Evolutionary conservation across 2,888 invertebrate species (phyloP), one percentile per base, ranked within the genome.

Genomic region (Julus scanicus): DNA sequence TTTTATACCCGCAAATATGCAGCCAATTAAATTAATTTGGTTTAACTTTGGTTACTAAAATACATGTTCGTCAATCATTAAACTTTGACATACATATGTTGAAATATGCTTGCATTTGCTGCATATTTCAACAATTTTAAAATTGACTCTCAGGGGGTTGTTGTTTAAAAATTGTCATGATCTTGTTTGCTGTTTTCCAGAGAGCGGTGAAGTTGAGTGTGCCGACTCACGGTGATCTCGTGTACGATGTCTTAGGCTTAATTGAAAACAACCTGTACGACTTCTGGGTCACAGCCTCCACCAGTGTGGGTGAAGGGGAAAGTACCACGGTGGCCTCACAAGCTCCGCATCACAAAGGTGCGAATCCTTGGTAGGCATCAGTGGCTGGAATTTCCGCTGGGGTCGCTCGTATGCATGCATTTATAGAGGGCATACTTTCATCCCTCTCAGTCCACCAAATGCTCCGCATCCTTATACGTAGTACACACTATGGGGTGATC

Each of bases 241-340:
- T 89, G 63, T 90, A 90, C 87, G 88, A 90, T 20, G 89, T 91
- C n/a, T 88, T 86, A 17, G 90, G 90, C 29, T 90, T 92, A 37
- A 89, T 89, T 15, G 89, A 89, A 15, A 89, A 90, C 88, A 89
- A 90, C 39, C 90, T 91, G 85, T 92, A 92, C 89, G 90, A 90
- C 57, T 91, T 92, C 89, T 90, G 91, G 57, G 91, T 92, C 9
- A 90, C 91, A 1, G 92, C 92, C 11, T 91, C 90, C 87, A 92
- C 92, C 0, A 90, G 90, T 48, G 91, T 91, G 89, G 92, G 92
- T 0, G 91, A 91, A 85, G 92, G 92, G 8, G 90, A 91, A 80
- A 90, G 90, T 86, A 92, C 91, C 1, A 90, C 90, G 20, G 90
- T 90, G 20, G 91, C 91, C 6, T 89, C 90, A 0, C 91, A 91